phyloP scores from a whole-genome alignment of 2,888 invertebrate genomes.

The Agrenia bidenticulata region DNA sequence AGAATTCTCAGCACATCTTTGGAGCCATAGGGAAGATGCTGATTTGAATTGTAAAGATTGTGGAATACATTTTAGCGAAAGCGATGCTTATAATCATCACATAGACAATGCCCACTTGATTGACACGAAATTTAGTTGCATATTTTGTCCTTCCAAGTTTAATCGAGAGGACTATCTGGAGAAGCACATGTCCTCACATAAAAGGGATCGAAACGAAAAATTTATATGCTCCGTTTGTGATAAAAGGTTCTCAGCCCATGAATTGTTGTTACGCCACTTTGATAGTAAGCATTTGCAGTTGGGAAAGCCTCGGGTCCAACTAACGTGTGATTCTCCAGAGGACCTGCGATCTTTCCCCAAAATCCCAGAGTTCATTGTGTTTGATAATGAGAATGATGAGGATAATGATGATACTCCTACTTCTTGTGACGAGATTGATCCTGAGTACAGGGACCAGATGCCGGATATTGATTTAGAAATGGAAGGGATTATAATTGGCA shows the following conservation, averaged over 20 bases:
- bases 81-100: background rate
- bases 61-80: slow-evolving; percentile 5
- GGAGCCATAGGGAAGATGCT: slow-evolving; percentile 9
- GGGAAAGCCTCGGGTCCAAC: background rate
- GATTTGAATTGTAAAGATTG: slow-evolving; percentile 4
- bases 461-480: slow-evolving; percentile 1
- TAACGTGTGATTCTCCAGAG: background rate
- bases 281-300: slow-evolving; percentile 5
- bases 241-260: background rate
- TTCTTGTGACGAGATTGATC: background rate
- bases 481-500: background rate
- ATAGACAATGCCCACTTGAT: background rate
- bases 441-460: background rate
- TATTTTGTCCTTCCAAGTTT: slow-evolving; percentile 6
- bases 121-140: slow-evolving; percentile 8
- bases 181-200: slow-evolving; percentile 5
- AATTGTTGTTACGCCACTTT: background rate
- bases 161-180: background rate
- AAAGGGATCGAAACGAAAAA: background rate
- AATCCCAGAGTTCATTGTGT: background rate
- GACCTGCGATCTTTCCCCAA: background rate
- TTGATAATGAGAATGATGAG: background rate
- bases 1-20: slow-evolving; percentile 2
- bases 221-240: slow-evolving; percentile 10
- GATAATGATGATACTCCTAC: background rate